Evolutionary conservation across 2,113 vertebrate species (phyloP).

Genomic region (Erinaceus europaeus): DNA sequence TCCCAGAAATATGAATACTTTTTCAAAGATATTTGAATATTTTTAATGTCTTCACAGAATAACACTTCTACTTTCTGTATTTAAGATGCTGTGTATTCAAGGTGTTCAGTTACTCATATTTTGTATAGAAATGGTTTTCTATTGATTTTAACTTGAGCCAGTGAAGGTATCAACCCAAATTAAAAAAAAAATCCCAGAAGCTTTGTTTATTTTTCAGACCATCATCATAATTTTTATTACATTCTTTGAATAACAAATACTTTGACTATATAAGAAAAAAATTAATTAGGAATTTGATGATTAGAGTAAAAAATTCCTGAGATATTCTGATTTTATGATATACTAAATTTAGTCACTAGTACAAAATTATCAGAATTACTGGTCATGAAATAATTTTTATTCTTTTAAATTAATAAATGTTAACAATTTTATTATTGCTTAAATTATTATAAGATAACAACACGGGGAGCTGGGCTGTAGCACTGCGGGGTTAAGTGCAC

Average conservation of each 20-base stretch:
- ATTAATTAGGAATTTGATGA: conserved; percentile 26
- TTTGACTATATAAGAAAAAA: neutral
- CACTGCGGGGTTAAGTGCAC: too few relatives aligned
- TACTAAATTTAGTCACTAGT: neutral
- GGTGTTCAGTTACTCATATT: neutral
- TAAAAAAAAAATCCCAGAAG: conserved; percentile 22
- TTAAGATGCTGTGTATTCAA: neutral
- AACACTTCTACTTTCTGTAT: neutral
- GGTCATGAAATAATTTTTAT: too few relatives aligned
- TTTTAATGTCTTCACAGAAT: neutral
- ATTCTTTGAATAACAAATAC: conserved; percentile 28
- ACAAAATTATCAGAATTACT: neutral
- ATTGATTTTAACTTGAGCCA: neutral
- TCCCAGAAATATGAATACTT: neutral
- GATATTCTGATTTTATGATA: conserved; percentile 12
- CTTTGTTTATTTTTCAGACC: neutral
- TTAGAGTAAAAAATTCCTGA: neutral
- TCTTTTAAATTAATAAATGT: too few relatives aligned
- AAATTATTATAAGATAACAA: too few relatives aligned
- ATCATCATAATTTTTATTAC: conserved; percentile 12
- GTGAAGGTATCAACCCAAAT: neutral
- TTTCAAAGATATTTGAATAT: neutral
- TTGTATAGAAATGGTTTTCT: neutral
- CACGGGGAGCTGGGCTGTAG: too few relatives aligned
- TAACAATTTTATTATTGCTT: too few relatives aligned